Conservation (phyloP, 2,113 vertebrate species). For the Chlorodrepanis virens region DNA sequence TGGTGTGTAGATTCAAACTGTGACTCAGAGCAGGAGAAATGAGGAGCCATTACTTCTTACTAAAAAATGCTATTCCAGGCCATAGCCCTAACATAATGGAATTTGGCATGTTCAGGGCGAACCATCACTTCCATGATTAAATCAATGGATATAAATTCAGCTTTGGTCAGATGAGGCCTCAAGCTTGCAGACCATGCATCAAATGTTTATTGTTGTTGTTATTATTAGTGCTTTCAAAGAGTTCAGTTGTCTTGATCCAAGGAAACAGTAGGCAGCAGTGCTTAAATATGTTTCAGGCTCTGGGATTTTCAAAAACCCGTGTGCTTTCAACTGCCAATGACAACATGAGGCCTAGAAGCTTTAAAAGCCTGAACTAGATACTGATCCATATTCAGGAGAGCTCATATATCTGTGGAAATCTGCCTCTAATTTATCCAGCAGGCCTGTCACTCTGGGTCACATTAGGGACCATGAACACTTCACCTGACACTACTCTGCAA, state of each 20-base stretch:
- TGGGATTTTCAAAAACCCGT: background rate
- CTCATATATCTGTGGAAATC: background rate
- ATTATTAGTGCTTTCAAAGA: background rate
- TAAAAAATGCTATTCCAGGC: background rate
- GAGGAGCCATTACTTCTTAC: background rate
- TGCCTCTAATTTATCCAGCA: slow-evolving; percentile 45
- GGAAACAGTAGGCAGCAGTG: background rate
- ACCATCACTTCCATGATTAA: background rate
- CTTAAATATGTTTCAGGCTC: background rate
- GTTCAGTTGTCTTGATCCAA: background rate
- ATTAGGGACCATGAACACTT: slow-evolving; percentile 50
- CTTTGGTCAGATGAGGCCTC: slow-evolving; percentile 18
- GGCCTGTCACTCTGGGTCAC: slow-evolving; percentile 28
- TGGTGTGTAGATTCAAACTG: slow-evolving; percentile 9
- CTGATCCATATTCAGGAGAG: background rate
- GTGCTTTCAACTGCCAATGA: background rate
- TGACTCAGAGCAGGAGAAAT: slow-evolving; percentile 8
- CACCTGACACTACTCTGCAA: slow-evolving; percentile 35
- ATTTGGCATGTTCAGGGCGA: background rate
- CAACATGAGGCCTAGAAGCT: background rate
- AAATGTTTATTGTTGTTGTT: background rate
- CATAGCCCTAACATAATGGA: background rate
- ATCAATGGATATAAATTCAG: slow-evolving; percentile 5
- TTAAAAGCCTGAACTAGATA: background rate
- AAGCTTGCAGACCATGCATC: background rate